These are phyloP conservation scores for Lepidiolamprologus cunningtoni DNA, from an alignment of 2,113 vertebrate genomes.

Conservation along the genomic window DNA sequence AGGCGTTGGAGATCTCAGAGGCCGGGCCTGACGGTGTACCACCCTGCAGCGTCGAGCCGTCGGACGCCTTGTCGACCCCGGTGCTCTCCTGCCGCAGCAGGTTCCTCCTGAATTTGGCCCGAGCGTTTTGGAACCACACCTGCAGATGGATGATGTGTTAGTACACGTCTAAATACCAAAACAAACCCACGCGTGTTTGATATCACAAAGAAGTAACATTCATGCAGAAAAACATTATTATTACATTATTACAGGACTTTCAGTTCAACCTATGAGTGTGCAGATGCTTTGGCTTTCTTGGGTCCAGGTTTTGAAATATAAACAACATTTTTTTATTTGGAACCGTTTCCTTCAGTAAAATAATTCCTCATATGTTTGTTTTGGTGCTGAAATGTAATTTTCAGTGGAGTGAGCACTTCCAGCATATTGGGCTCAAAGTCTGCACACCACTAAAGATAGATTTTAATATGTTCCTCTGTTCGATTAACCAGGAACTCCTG, in stretches of 20 bases:
- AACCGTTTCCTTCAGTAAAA: background rate
- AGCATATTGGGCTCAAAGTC: background rate
- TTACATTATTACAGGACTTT: background rate
- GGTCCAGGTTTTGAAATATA: background rate
- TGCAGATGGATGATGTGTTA: background rate
- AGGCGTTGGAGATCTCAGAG: constrained; percentile 95
- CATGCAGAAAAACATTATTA: background rate
- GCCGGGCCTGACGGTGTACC: constrained; percentile 92
- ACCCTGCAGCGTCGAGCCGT: constrained; percentile 84
- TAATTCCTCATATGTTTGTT: background rate
- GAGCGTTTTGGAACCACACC: constrained; percentile 99
- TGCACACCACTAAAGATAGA: background rate
- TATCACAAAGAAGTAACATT: background rate
- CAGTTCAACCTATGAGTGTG: background rate
- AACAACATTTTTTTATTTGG: background rate
- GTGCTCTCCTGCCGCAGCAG: constrained; percentile 95
- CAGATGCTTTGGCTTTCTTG: background rate
- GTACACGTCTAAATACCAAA: background rate
- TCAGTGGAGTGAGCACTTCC: background rate
- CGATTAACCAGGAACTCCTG: background rate
- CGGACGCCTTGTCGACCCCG: constrained; percentile 90
- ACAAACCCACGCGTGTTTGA: background rate
- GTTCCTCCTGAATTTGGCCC: constrained; percentile 98
- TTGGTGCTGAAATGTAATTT: background rate
- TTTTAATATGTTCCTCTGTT: background rate